Evolutionary conservation across 2,113 vertebrate species (phyloP).

Genomic region (Erythrocercus mccallii): DNA sequence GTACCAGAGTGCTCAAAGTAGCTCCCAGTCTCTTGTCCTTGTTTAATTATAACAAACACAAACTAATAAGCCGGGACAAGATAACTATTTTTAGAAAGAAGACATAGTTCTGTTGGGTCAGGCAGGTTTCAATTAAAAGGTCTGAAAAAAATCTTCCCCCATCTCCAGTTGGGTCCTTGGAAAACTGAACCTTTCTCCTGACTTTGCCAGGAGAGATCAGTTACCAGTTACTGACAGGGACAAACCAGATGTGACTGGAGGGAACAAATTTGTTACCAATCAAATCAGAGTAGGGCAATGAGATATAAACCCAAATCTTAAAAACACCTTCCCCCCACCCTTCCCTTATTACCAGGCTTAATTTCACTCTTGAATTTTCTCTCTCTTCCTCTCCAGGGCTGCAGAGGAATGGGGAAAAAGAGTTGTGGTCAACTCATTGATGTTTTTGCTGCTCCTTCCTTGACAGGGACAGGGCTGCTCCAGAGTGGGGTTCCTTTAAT

Average conservation of each 20-base stretch:
- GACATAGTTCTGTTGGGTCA: not conserved
- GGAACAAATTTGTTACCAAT: not conserved
- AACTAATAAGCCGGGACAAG: not conserved
- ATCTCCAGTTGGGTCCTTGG: not conserved
- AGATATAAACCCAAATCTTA: not conserved
- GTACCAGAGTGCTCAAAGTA: not conserved
- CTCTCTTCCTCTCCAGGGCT: not conserved
- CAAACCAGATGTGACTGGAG: not conserved
- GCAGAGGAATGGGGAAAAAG: not conserved
- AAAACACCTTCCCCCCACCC: not conserved
- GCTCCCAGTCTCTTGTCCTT: not conserved
- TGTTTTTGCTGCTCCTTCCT: not conserved
- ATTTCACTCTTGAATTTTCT: not conserved
- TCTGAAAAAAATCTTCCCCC: not conserved
- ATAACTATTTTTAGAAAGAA: not conserved
- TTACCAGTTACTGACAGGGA: accelerated
- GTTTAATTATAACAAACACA: not conserved
- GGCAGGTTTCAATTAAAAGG: not conserved
- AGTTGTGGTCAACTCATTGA: not conserved
- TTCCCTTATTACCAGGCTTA: not conserved
- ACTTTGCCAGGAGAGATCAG: not conserved
- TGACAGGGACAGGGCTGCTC: not conserved
- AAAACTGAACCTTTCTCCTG: not conserved
- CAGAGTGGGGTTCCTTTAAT: not conserved
- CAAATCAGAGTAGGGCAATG: not conserved